These are phyloP conservation scores for Xestia xanthographa DNA, from an alignment of 2,888 invertebrate genomes.

Conservation along the genomic window DNA sequence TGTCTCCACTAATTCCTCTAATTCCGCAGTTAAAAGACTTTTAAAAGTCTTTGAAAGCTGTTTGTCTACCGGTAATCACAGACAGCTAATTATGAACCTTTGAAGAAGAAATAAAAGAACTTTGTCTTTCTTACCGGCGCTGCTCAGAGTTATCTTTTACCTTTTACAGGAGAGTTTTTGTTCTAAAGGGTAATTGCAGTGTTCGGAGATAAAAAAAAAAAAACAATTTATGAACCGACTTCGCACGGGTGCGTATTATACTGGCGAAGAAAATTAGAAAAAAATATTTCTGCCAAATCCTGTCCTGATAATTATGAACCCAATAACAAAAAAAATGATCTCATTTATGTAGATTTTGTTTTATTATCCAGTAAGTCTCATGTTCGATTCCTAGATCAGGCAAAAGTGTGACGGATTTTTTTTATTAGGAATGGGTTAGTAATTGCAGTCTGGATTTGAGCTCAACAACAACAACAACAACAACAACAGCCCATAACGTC, in stretches of 20 bases:
- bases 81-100: conserved; percentile 56
- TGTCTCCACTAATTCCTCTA: conserved; percentile 27
- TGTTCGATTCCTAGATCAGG: neutral
- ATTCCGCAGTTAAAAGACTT: conserved; percentile 37
- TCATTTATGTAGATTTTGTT: no score
- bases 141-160: conserved; percentile 28
- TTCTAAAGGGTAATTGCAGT: conserved; percentile 32
- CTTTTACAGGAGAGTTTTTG: conserved; percentile 13
- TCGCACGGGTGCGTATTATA: neutral
- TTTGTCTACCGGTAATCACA: conserved; percentile 55
- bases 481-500: no score
- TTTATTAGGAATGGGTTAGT: neutral
- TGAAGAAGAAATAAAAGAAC: conserved; percentile 48
- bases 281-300: no score
- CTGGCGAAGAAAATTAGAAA: no score
- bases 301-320: no score
- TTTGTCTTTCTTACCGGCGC: conserved; percentile 2
- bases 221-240: neutral
- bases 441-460: no score
- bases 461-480: no score
- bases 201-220: neutral
- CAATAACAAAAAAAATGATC: neutral
- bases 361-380: neutral
- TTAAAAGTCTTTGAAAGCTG: conserved; percentile 52
- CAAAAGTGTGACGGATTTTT: neutral